A percentile compares a stretch with the other conserved stretches of the same genome.
Conservation (phyloP, 1,140 invertebrate genomes). For the Calephelis virginiensis region DNA sequence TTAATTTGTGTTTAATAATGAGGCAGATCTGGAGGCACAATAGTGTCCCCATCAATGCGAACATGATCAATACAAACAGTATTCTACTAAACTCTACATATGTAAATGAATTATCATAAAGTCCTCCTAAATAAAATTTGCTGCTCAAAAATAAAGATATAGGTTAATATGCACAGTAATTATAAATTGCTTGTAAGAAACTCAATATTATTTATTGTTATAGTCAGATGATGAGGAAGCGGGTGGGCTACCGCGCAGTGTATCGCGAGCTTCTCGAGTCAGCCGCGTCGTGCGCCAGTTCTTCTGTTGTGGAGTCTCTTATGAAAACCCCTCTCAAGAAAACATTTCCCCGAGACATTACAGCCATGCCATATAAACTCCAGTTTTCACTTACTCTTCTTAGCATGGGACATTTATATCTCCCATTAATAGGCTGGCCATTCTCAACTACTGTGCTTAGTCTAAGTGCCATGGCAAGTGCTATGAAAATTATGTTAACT, state of each 20-base stretch:
- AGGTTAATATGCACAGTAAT: too few relatives aligned
- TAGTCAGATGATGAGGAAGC: conserved; percentile 68
- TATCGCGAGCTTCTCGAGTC: conserved; percentile 54
- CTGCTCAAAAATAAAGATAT: too few relatives aligned
- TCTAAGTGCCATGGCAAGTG: background rate
- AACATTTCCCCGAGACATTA: conserved; percentile 43
- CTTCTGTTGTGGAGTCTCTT: conserved; percentile 62
- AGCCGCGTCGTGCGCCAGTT: conserved; percentile 55
- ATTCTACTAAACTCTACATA: too few relatives aligned
- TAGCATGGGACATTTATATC: background rate
- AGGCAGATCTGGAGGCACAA: too few relatives aligned
- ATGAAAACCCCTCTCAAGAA: conserved; percentile 58
- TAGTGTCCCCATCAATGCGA: too few relatives aligned
- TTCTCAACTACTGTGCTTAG: background rate
- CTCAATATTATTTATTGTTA: conserved; percentile 32
- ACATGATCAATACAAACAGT: too few relatives aligned
- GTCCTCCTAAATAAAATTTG: too few relatives aligned
- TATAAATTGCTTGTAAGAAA: too few relatives aligned
- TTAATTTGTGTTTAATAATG: too few relatives aligned
- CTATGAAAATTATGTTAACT: too few relatives aligned
- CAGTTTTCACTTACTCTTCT: background rate
- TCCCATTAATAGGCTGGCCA: background rate
- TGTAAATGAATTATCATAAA: too few relatives aligned
- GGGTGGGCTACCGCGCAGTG: conserved; percentile 68
- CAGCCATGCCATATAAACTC: conserved; percentile 43